Evolutionary conservation across 2,113 vertebrate species (phyloP), one percentile per base, ranked within the genome.

Genomic region (Geococcyx californianus): DNA sequence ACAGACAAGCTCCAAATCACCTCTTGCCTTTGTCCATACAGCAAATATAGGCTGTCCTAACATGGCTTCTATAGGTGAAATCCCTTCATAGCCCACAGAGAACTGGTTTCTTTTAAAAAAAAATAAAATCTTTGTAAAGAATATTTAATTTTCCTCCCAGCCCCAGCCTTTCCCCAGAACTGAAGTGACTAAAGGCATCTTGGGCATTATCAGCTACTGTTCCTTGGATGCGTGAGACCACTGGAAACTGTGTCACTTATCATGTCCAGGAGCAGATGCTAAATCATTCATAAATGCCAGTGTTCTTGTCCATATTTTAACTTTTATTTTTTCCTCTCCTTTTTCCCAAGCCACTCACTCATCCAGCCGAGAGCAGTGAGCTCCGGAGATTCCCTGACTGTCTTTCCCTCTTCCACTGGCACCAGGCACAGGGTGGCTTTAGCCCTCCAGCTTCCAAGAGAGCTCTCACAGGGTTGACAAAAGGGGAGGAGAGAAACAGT

Each of bases 211-310:
- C 83, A 83, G 51, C 72, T 63, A 60, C 36, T 91, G 34, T 95
- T 52, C 52, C 34, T 90, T 13, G 6, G 95, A 95, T 90, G 93
- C 49, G 58, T 85, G 93, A 97, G 77, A 40, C 68, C 3, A 5
- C 78, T 95, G 93, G 94, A 97, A 97, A 97, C 47, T 88, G 58
- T 68, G 87, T 96, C 93, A 92, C 72, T 84, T 36, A 67, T 80
- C 3, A 0, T 6, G 6, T 89, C 62, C 76, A 69, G 70, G 3
- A 1, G 36, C 25, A 10, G 55, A 91, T 7, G 8, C 13, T 38
- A 97, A 87, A 58, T n/a, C 52, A 33, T 91, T 78, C 73, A 76
- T 63, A 95, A 96, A 89, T 91, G 94, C 80, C 89, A 96, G 82
- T 0, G 0, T 77, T 80, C 21, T 63, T 64, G n/a, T 68, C 45